Evolutionary conservation across 2,888 invertebrate genomes (phyloP).

Genomic region (Caenorhabditis doughertyi): DNA sequence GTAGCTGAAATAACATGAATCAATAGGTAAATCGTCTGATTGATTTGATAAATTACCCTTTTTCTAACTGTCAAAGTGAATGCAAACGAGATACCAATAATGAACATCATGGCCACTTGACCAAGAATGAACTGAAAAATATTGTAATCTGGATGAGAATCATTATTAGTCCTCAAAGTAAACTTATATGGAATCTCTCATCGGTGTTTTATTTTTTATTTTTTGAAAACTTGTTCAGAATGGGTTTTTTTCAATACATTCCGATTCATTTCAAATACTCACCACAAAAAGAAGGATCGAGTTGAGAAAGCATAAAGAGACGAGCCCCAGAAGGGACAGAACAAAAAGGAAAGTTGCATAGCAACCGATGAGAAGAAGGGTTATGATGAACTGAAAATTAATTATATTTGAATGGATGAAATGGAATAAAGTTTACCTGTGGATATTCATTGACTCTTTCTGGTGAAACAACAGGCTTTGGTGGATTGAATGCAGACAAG

Average conservation of each 20-base stretch:
- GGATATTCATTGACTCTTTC: slow-evolving; percentile 56
- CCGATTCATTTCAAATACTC: not conserved
- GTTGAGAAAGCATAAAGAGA: slow-evolving; percentile 64
- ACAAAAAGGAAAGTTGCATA: slow-evolving; percentile 58
- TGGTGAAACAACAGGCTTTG: slow-evolving; percentile 51
- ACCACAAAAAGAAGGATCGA: slow-evolving; percentile 63
- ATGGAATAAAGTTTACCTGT: slow-evolving; percentile 39
- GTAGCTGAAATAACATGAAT: slow-evolving; percentile 40
- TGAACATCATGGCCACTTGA: slow-evolving; percentile 95
- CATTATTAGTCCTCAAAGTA: too few relatives aligned
- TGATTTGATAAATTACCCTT: slow-evolving; percentile 23
- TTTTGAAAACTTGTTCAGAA: too few relatives aligned
- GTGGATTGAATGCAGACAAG: slow-evolving; percentile 61
- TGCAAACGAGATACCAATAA: slow-evolving; percentile 94
- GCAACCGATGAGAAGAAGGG: slow-evolving; percentile 57
- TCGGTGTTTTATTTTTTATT: too few relatives aligned
- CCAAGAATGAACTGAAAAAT: slow-evolving; percentile 93
- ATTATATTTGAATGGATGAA: not conserved
- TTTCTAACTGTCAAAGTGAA: slow-evolving; percentile 66
- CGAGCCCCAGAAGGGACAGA: slow-evolving; percentile 56
- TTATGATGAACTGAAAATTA: slow-evolving; percentile 62
- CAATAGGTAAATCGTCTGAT: too few relatives aligned
- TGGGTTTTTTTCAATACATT: not conserved
- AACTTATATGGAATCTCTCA: too few relatives aligned
- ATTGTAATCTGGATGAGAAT: not conserved